Conservation (phyloP, 2,888 invertebrate species). For the Calliphora vomitoria region DNA sequence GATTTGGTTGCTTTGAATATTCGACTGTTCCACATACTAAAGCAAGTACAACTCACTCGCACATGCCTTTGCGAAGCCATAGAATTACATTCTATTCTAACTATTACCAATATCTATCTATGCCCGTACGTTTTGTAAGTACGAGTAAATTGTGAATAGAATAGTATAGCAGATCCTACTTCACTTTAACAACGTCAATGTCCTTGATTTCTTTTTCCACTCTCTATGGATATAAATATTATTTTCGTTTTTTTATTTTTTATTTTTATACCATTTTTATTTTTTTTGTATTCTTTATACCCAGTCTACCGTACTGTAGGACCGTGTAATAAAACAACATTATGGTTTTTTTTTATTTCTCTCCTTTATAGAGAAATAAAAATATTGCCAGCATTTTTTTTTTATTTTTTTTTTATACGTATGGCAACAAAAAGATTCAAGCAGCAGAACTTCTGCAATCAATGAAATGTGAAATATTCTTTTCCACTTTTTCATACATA, state of each 20-base stretch:
- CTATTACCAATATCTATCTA: slow-evolving; percentile 4
- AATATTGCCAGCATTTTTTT: slow-evolving; percentile 42
- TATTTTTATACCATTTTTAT: neutral
- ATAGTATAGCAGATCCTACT: slow-evolving; percentile 39
- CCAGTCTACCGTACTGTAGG: slow-evolving; percentile 35
- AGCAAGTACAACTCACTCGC: too few species aligned
- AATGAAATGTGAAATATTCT: slow-evolving; percentile 68
- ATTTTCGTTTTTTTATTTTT: neutral
- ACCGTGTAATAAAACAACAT: slow-evolving; percentile 59
- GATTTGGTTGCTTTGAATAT: slow-evolving; percentile 45
- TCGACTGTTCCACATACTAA: slow-evolving; percentile 34
- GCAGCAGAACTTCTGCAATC: slow-evolving; percentile 46
- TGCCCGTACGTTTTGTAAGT: neutral
- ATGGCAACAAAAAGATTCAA: slow-evolving; percentile 31
- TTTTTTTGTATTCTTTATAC: neutral
- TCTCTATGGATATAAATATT: slow-evolving; percentile 19
- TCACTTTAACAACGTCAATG: slow-evolving; percentile 62
- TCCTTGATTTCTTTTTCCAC: slow-evolving; percentile 62
- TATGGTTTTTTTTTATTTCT: slow-evolving; percentile 16
- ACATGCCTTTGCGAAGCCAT: neutral
- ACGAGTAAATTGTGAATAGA: neutral
- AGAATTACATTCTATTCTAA: neutral
- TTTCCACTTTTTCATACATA: neutral
- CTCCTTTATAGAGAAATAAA: slow-evolving; percentile 14
- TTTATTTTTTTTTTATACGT: slow-evolving; percentile 10